These are phyloP conservation scores for Coregonus clupeaformis DNA, from an alignment of 2,113 vertebrate genomes.

Conservation along the genomic window DNA sequence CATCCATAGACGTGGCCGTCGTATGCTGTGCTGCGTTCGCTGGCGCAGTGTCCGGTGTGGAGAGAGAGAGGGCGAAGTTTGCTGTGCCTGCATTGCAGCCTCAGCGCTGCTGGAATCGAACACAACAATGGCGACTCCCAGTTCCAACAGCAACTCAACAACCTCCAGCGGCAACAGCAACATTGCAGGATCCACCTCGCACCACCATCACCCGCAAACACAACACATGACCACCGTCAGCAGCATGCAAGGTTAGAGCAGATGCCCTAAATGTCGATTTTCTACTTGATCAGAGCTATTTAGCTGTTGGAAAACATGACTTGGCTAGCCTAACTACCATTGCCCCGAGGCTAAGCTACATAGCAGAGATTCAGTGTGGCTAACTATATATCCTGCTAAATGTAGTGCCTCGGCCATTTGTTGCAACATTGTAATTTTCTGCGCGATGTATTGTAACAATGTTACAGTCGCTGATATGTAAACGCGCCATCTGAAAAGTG, in stretches of 20 bases:
- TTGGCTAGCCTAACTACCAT: conserved; percentile 29
- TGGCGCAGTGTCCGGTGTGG: conserved; percentile 66
- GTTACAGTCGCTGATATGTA: background rate
- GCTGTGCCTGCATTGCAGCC: conserved; percentile 82
- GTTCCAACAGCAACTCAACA: conserved; percentile 79
- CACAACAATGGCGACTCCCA: conserved; percentile 92
- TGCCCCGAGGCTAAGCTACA: background rate
- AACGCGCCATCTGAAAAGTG: background rate
- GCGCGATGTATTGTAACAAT: background rate
- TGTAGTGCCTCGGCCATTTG: background rate
- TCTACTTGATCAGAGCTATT: background rate
- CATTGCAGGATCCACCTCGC: conserved; percentile 71
- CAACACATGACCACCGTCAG: conserved; percentile 71
- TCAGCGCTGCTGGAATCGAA: conserved; percentile 74
- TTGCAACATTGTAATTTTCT: background rate
- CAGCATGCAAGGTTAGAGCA: conserved; percentile 87
- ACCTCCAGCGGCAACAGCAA: conserved; percentile 54
- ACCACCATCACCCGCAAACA: conserved; percentile 71
- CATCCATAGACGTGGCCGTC: conserved; percentile 57
- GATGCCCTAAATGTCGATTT: background rate
- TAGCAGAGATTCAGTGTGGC: conserved; percentile 36
- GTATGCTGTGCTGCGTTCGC: conserved; percentile 43
- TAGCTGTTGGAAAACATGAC: background rate
- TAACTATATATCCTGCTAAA: background rate
- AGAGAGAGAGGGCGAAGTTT: conserved; percentile 74